A percentile compares a stretch with the other conserved stretches of the same genome.
Conservation (phyloP, 92 coral and sea anemone genomes). For the Blastomussa wellsi region DNA sequence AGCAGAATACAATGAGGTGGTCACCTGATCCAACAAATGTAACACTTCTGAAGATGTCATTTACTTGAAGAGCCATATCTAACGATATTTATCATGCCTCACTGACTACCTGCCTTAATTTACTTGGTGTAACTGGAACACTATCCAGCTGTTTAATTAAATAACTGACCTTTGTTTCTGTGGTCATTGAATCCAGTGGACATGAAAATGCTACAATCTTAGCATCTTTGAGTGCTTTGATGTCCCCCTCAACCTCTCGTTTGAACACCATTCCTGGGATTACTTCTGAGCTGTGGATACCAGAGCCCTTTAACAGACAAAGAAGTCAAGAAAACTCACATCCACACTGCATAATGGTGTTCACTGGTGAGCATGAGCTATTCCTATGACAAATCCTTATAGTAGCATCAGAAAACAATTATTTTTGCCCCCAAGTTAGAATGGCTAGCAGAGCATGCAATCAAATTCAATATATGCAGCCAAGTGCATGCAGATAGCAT, state of each 20-base stretch:
- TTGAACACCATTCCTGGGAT: slow-evolving; percentile 96
- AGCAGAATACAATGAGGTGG: too few relatives aligned
- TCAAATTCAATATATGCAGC: too few relatives aligned
- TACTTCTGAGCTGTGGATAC: slow-evolving; percentile 81
- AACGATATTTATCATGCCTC: background rate
- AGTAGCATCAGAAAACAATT: too few relatives aligned
- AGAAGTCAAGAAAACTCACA: background rate
- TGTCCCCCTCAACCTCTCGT: slow-evolving; percentile 90
- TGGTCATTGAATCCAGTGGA: slow-evolving; percentile 92
- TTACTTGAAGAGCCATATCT: background rate
- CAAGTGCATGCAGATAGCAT: too few relatives aligned
- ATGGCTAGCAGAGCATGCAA: too few relatives aligned
- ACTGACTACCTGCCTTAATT: background rate
- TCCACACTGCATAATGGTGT: background rate
- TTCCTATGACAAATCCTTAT: too few relatives aligned
- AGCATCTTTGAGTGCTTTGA: slow-evolving; percentile 74
- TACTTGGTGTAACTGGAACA: background rate
- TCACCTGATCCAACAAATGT: background rate
- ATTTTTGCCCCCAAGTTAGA: too few relatives aligned
- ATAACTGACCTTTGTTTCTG: slow-evolving; percentile 89
- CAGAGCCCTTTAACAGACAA: slow-evolving; percentile 76
- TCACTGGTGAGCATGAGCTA: background rate
- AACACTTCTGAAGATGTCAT: background rate
- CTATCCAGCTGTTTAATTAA: background rate
- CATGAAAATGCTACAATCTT: slow-evolving; percentile 90